Base-by-base conservation (phyloP, 2,113 vertebrate species). In the Pedionomus torquatus region DNA sequence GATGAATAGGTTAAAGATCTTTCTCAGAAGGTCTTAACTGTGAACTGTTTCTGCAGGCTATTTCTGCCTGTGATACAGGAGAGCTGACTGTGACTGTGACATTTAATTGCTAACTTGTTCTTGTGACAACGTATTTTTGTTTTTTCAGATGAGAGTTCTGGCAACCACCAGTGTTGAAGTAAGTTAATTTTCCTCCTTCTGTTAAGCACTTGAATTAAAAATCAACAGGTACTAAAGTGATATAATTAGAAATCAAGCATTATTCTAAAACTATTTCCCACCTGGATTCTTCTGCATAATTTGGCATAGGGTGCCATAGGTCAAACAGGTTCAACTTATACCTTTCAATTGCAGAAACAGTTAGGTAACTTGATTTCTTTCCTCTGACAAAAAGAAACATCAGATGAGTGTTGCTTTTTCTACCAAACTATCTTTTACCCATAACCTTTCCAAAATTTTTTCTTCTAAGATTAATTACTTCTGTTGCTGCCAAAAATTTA, bases 101-200 rank as follows among this genome's bases (percentile, higher is more conserved):
- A 41, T 87, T 37, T 72, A 64, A 54, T 33, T 89, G 19, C n/a
- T 89, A 83, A 37, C 9, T 58, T 60, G 9, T 77, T 86, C 46
- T 41, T 63, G 8, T 79, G 33, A 75, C 48, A 43, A 43, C 70
- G 35, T 72, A 8, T 96, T 86, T 60, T 57, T 92, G 55, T 71
- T 43, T 90, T 96, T 94, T 58, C 69, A 98, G 98, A 98, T 98
- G 98, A 96, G 63, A 49, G 54, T 97, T 89, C 89, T 97, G 95
- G 60, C 96, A 83, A 97, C 90, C 43, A 97, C 89, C 39, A 94
- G 2, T 26, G 10, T 98, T 66, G 93, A 96, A 48, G 97, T 98
- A 97, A 98, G 98, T 97, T 69, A 12, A 69, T 71, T 41, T 54
- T 94, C 31, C 21, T 72, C 19, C 28, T 75, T 75, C 39, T 82